A percentile compares a stretch with the other conserved stretches of the same genome.
Conservation (phyloP, 1,140 invertebrate genomes). For the Gryon sp. region DNA sequence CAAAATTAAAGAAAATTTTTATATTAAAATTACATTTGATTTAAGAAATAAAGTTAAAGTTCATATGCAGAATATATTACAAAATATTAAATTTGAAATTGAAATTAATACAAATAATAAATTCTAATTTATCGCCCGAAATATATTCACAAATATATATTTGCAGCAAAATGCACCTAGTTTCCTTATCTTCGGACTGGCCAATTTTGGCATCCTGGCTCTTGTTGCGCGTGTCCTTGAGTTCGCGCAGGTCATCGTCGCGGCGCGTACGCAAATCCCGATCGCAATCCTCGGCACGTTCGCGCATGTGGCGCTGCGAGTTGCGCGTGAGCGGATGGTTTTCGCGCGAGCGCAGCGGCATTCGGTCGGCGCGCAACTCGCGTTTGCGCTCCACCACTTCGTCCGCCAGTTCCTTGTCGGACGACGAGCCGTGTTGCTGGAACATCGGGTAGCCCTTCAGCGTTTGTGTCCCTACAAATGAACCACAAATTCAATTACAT, state of each 20-base stretch:
- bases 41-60: too few relatives aligned
- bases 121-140: too few relatives aligned
- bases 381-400: slow-evolving; percentile 71
- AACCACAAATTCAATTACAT: background rate
- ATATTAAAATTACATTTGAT: too few relatives aligned
- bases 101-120: too few relatives aligned
- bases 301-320: slow-evolving; percentile 71
- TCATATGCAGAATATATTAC: too few relatives aligned
- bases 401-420: slow-evolving; percentile 76
- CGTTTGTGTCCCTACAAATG: slow-evolving; percentile 76
- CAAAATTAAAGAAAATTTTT: too few relatives aligned
- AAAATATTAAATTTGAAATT: too few relatives aligned
- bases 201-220: slow-evolving; percentile 56
- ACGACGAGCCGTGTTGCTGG: slow-evolving; percentile 76
- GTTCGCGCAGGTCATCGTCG: slow-evolving; percentile 65
- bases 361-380: slow-evolving; percentile 71
- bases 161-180: slow-evolving; percentile 48
- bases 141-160: background rate
- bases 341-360: slow-evolving; percentile 74
- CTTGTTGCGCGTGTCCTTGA: slow-evolving; percentile 68
- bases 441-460: slow-evolving; percentile 79
- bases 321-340: slow-evolving; percentile 74
- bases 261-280: slow-evolving; percentile 35
- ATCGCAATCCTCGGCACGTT: slow-evolving; percentile 66
- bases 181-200: slow-evolving; percentile 73